phyloP scores from a whole-genome alignment of 2,888 invertebrate genomes.

The Diploptera punctata region DNA sequence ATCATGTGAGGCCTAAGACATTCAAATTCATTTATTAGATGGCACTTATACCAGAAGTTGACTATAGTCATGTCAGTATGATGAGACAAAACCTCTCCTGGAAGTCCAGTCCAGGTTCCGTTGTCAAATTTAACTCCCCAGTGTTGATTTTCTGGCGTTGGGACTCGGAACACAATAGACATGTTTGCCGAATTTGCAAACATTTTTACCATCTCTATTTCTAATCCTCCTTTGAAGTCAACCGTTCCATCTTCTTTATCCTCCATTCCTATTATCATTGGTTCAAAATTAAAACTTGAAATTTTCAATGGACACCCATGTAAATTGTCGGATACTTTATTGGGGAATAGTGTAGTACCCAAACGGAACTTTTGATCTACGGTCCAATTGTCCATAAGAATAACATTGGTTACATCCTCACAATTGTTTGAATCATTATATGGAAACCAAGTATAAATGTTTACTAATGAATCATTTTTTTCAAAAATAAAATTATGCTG shows the following conservation, averaged over 20 bases:
- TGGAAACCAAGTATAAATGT: neutral
- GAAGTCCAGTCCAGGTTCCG: neutral
- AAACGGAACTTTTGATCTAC: neutral
- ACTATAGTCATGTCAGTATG: neutral
- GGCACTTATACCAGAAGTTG: slow-evolving; percentile 3
- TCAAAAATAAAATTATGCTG: no score
- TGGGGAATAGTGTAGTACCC: neutral
- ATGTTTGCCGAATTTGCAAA: neutral
- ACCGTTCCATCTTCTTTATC: neutral
- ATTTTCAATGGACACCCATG: neutral
- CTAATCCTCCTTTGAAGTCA: neutral
- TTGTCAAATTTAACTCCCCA: neutral
- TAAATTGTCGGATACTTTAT: neutral
- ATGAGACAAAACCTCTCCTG: neutral
- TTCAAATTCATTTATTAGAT: neutral
- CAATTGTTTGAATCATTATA: neutral
- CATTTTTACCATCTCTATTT: neutral
- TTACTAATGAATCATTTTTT: no score
- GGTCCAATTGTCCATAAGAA: neutral
- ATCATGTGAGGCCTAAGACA: neutral
- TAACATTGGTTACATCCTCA: neutral
- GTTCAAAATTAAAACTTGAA: neutral
- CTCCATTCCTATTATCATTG: neutral
- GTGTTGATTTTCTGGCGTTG: neutral
- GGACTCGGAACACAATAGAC: neutral